Conservation (phyloP, 2,113 vertebrate genomes). For the Bostrychus sinensis region DNA sequence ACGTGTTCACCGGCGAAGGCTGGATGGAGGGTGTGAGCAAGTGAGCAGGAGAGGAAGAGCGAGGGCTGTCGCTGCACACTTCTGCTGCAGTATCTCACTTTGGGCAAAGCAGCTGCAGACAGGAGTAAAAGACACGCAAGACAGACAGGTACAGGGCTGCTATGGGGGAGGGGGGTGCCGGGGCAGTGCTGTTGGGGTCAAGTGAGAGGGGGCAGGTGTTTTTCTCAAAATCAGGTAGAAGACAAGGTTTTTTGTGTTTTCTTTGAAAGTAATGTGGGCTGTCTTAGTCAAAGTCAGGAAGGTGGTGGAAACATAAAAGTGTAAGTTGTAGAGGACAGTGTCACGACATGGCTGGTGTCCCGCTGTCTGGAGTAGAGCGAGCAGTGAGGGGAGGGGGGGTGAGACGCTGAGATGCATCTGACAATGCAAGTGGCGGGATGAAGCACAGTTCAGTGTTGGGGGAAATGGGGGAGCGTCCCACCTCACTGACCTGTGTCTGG, state of each 20-base stretch:
- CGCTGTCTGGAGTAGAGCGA: conserved; percentile 54
- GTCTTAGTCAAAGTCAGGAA: conserved; percentile 4
- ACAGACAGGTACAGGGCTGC: conserved; percentile 72
- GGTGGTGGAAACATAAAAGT: conserved; percentile 32
- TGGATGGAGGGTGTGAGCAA: conserved; percentile 70
- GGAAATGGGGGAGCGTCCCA: conserved; percentile 44
- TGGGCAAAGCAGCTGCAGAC: conserved; percentile 74
- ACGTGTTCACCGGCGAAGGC: conserved; percentile 68
- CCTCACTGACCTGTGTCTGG: conserved; percentile 75
- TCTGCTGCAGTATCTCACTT: conserved; percentile 77
- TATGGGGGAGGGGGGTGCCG: conserved; percentile 33
- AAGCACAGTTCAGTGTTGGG: conserved; percentile 25
- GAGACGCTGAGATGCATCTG: conserved; percentile 64
- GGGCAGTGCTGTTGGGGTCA: conserved; percentile 59
- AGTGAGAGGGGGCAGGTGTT: conserved; percentile 18
- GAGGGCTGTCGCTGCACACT: conserved; percentile 75
- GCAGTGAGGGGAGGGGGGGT: conserved; percentile 26
- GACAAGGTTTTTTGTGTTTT: neutral
- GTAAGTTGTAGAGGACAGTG: conserved; percentile 55
- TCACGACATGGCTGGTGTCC: conserved; percentile 64
- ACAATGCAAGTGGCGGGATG: conserved; percentile 58
- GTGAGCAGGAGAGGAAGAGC: conserved; percentile 55
- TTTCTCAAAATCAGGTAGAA: neutral
- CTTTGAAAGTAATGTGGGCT: neutral
- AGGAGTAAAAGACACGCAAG: conserved; percentile 67